Evolutionary conservation across 2,888 invertebrate species (phyloP), one percentile per base, ranked within the genome.

Genomic region (Agrochola litura): DNA sequence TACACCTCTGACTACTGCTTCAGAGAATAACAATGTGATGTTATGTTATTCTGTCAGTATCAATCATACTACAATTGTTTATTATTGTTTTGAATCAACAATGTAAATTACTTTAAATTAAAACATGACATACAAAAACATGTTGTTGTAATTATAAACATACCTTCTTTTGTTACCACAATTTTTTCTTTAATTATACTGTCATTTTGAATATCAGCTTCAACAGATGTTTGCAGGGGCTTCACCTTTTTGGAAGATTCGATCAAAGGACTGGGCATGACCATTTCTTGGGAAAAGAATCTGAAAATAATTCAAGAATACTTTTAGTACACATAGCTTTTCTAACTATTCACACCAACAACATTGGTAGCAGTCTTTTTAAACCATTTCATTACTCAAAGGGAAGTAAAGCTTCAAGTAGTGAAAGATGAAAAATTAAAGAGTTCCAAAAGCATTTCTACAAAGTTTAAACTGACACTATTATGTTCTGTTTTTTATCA

Each of bases 251-350:
- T 97, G 37, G 95, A 95, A 84, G 93, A 90, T 87, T 94, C 97
- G 90, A 87, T 75, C 49, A 97, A 93, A 14, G 97, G 97, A 91
- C 97, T 97, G 30, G 97, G 97, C 90, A 97, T 96, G 70, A 97
- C 97, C 93, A 97, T 95, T 85, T 97, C 96, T 93, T 97, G 96
- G 14, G 96, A 97, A 89, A 97, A 97, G 90, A 97, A 97, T 86
- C 97, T 97, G 90, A 64, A 92, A 92, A 76, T 54, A 10, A 63
- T 49, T 43, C 12, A 64, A 3, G 52, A 67, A 74, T 49, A 54
- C 10, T 64, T 49, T 67, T 43, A 52, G 14, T 75, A 14, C 14
- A 19, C 22, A 0, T 6, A 46, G 52, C 19, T 22, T 63, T 16
- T 30, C 12, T 0, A 46, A 79, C n/a, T 52, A 22, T 9, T 12